phyloP scores from a whole-genome alignment of 2,113 vertebrate species.

The Calcarius ornatus region DNA sequence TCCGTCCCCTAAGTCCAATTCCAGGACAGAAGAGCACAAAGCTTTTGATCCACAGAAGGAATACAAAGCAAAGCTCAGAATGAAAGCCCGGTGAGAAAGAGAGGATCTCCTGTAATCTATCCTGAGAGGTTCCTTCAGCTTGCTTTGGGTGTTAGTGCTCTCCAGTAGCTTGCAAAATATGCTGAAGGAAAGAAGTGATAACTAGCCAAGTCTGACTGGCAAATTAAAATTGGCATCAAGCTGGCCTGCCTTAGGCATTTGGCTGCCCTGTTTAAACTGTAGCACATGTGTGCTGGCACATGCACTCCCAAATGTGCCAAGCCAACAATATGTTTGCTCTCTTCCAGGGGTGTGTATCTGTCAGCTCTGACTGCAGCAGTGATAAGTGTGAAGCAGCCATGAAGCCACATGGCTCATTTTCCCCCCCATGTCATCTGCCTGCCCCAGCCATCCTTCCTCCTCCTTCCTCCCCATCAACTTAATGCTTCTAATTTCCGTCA shows the following conservation, averaged over 20 bases:
- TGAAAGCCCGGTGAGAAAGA: background rate
- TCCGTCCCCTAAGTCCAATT: background rate
- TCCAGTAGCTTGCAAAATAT: background rate
- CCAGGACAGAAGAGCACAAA: background rate
- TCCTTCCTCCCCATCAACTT: background rate
- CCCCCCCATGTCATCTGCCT: background rate
- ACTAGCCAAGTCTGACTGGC: background rate
- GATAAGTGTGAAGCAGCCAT: background rate
- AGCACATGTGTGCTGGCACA: conserved; percentile 17
- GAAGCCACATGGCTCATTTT: background rate
- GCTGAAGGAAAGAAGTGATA: background rate
- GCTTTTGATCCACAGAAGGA: background rate
- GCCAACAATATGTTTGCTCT: background rate
- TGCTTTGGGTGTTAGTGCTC: background rate
- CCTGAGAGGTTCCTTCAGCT: background rate
- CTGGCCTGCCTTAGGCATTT: conserved; percentile 11
- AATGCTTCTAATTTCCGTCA: background rate
- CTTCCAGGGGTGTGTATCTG: background rate
- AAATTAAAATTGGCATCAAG: conserved; percentile 18
- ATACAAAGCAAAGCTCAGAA: background rate
- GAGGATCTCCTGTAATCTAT: background rate
- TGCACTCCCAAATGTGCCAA: background rate
- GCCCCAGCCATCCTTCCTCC: background rate
- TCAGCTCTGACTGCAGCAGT: background rate
- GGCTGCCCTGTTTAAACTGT: background rate